These are phyloP conservation scores for Hedya salicella DNA, from an alignment of 2,888 invertebrate genomes.

Conservation along the genomic window DNA sequence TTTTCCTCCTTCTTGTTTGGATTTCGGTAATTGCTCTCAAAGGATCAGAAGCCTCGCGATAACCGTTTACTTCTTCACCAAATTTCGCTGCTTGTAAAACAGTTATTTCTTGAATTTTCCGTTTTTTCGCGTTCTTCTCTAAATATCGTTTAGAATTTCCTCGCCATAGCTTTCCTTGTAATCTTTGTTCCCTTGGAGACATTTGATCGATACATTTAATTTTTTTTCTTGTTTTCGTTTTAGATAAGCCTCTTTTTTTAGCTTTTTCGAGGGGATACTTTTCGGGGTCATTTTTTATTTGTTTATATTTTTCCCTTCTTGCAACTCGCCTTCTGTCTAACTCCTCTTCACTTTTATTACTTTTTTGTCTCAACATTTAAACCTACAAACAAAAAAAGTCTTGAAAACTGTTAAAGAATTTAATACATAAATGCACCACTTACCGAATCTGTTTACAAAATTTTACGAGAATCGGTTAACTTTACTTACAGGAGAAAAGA, in stretches of 20 bases:
- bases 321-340: background rate
- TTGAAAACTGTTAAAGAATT: background rate
- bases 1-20: background rate
- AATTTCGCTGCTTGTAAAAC: background rate
- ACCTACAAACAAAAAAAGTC: background rate
- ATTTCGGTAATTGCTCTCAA: background rate
- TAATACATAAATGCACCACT: background rate
- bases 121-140: background rate
- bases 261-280: background rate
- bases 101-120: background rate
- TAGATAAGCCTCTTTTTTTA: background rate
- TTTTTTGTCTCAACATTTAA: background rate
- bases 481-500: background rate
- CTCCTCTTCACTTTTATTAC: background rate
- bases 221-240: background rate
- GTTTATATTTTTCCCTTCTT: background rate
- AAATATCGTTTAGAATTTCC: conserved; percentile 9
- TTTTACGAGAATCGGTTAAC: too few species aligned
- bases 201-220: conserved; percentile 3
- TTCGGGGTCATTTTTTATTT: conserved; percentile 1
- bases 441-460: background rate
- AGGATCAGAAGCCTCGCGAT: background rate
- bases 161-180: conserved; percentile 8
- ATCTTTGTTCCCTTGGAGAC: conserved; percentile 8
- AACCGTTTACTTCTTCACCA: background rate